Percentiles rank a stretch among this genome's conserved stretches.
These are phyloP conservation scores for Nannoperca australis DNA, from an alignment of 2,797 vertebrate genomes.

Conservation along the genomic window DNA sequence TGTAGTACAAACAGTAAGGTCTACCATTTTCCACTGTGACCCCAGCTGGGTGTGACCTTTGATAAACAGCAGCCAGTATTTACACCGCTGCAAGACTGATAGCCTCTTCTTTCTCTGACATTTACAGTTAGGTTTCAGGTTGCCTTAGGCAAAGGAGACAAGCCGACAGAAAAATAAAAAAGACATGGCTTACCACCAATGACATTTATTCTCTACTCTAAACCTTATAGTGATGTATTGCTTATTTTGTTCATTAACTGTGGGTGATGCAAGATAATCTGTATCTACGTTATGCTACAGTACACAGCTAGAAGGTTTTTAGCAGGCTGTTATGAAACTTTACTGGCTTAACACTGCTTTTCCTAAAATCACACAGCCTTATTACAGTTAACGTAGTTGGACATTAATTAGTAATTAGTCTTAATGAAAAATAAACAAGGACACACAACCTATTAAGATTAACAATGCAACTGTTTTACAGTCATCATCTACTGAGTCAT, in stretches of 20 bases:
- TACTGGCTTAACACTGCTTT: neutral
- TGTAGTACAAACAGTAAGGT: slow-evolving; percentile 46
- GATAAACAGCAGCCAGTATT: slow-evolving; percentile 70
- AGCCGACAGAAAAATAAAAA: slow-evolving; percentile 1
- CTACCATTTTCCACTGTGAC: slow-evolving; percentile 44
- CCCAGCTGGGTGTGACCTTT: slow-evolving; percentile 67
- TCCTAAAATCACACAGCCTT: neutral
- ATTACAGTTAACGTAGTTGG: neutral
- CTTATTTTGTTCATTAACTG: slow-evolving; percentile 7
- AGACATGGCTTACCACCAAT: neutral
- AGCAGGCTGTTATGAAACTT: neutral
- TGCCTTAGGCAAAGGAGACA: slow-evolving; percentile 43
- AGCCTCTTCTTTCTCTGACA: slow-evolving; percentile 65
- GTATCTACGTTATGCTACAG: neutral
- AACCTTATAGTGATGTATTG: neutral
- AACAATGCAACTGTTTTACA: neutral
- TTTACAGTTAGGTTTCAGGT: slow-evolving; percentile 55
- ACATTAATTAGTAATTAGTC: neutral
- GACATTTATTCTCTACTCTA: neutral
- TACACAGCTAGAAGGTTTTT: neutral
- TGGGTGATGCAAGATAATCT: neutral
- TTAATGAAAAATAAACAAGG: neutral
- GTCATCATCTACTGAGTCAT: neutral
- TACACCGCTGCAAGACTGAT: slow-evolving; percentile 49
- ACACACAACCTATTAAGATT: neutral